phyloP scores from a whole-genome alignment of 2,888 invertebrate genomes.

The Leptinotarsa rubiginosa region DNA sequence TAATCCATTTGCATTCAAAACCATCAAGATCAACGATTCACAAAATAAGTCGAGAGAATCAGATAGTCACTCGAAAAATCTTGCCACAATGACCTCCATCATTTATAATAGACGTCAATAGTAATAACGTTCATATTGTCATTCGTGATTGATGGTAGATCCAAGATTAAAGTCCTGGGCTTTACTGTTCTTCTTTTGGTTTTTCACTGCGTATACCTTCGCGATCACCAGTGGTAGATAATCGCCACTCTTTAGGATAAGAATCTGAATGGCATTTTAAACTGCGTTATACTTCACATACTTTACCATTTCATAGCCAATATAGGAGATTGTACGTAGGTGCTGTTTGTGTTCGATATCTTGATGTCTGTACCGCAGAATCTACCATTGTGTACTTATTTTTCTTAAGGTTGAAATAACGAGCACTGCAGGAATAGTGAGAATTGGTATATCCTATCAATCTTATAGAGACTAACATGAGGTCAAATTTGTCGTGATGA shows the following conservation, averaged over 20 bases:
- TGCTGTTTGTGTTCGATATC: neutral
- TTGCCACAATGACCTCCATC: slow-evolving; percentile 49
- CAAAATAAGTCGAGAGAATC: slow-evolving; percentile 23
- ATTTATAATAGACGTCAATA: slow-evolving; percentile 63
- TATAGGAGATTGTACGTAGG: slow-evolving; percentile 13
- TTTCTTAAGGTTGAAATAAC: too few species aligned
- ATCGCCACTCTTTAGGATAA: slow-evolving; percentile 43
- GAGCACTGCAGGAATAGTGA: too few species aligned
- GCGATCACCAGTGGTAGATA: slow-evolving; percentile 31
- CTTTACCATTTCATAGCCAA: slow-evolving; percentile 22
- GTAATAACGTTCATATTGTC: slow-evolving; percentile 63
- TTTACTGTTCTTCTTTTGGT: slow-evolving; percentile 23
- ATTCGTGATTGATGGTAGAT: slow-evolving; percentile 59
- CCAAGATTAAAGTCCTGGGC: slow-evolving; percentile 39
- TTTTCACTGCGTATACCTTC: slow-evolving; percentile 22
- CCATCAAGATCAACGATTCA: slow-evolving; percentile 20
- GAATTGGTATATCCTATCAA: too few species aligned
- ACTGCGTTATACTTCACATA: slow-evolving; percentile 34
- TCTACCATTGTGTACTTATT: neutral
- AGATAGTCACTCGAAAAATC: slow-evolving; percentile 35
- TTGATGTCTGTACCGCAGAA: neutral
- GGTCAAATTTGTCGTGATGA: too few species aligned
- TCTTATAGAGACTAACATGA: too few species aligned
- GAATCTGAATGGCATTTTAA: slow-evolving; percentile 38
- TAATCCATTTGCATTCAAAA: slow-evolving; percentile 5